These are phyloP conservation scores for Sula dactylatra DNA, from an alignment of 2,113 vertebrate species.

Conservation along the genomic window DNA sequence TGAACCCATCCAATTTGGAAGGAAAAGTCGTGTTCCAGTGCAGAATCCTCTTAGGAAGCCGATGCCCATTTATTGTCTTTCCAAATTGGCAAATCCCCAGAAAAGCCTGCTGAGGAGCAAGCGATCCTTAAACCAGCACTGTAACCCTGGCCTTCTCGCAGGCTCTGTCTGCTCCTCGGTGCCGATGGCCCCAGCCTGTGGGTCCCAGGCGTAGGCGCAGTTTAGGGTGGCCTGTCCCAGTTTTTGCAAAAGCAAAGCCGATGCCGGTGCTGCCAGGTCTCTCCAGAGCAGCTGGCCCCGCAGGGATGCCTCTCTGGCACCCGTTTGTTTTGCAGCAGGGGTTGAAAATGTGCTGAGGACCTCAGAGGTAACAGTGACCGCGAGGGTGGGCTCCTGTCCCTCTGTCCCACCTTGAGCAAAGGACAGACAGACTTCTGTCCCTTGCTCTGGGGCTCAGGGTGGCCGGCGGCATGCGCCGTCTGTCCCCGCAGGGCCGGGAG, in stretches of 20 bases:
- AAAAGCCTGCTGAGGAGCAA: accelerated
- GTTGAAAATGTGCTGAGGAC: background rate
- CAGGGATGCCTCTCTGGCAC: accelerated
- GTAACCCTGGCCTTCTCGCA: accelerated
- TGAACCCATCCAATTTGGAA: background rate
- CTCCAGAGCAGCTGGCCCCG: background rate
- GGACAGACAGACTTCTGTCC: background rate
- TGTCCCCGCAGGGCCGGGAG: background rate
- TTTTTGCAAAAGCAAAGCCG: background rate
- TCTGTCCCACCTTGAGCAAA: background rate
- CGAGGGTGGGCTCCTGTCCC: background rate
- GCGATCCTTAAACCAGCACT: background rate
- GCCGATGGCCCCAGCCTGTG: accelerated
- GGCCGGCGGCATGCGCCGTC: background rate
- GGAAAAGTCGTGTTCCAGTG: background rate
- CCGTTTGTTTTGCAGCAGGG: accelerated
- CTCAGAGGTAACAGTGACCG: background rate
- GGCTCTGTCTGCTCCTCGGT: background rate
- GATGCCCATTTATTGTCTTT: background rate
- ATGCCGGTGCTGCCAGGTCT: background rate
- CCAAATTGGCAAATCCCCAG: background rate
- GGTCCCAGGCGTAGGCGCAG: accelerated
- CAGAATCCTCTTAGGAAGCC: background rate
- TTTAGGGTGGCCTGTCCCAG: background rate
- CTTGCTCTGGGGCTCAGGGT: background rate